These are phyloP conservation scores for Aphaenogaster rudis DNA, from an alignment of 1,140 invertebrate genomes.

Conservation along the genomic window DNA sequence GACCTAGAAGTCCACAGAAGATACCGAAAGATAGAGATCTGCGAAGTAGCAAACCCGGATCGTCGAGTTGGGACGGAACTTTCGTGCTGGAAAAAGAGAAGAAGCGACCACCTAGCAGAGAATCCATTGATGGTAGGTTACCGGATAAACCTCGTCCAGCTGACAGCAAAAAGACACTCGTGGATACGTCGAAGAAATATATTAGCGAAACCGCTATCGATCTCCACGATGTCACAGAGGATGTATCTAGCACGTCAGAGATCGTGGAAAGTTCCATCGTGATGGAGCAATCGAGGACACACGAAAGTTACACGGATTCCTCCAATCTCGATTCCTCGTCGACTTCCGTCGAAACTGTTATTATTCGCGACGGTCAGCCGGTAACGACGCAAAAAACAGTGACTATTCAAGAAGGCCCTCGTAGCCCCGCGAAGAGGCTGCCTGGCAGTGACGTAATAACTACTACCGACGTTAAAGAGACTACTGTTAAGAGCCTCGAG, in stretches of 20 bases:
- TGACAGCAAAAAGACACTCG: slow-evolving; percentile 12
- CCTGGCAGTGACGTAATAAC: slow-evolving; percentile 8
- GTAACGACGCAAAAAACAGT: slow-evolving; percentile 60
- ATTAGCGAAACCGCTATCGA: slow-evolving; percentile 69
- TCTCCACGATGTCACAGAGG: slow-evolving; percentile 58
- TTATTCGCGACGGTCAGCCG: slow-evolving; percentile 79
- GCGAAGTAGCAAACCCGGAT: slow-evolving; percentile 79
- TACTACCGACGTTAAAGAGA: slow-evolving; percentile 23
- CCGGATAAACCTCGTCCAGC: slow-evolving; percentile 14
- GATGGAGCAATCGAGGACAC: slow-evolving; percentile 72
- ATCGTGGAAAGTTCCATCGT: slow-evolving; percentile 67
- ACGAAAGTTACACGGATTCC: slow-evolving; percentile 76
- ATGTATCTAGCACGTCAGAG: slow-evolving; percentile 71
- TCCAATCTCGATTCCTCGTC: slow-evolving; percentile 75
- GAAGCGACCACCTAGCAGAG: slow-evolving; percentile 69
- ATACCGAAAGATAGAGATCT: slow-evolving; percentile 35
- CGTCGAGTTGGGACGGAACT: slow-evolving; percentile 87
- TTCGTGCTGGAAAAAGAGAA: slow-evolving; percentile 84
- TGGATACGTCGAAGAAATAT: slow-evolving; percentile 55
- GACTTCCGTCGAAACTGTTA: slow-evolving; percentile 79
- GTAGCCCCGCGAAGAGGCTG: slow-evolving; percentile 40
- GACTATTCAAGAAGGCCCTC: slow-evolving; percentile 59
- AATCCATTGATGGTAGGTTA: slow-evolving; percentile 47
- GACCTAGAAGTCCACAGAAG: slow-evolving; percentile 68
- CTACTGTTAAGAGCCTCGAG: slow-evolving; percentile 31